A percentile compares a stretch with the other conserved stretches of the same genome.
These are phyloP conservation scores for Crax fasciolata DNA, from an alignment of 2,797 vertebrate species.

Conservation along the genomic window DNA sequence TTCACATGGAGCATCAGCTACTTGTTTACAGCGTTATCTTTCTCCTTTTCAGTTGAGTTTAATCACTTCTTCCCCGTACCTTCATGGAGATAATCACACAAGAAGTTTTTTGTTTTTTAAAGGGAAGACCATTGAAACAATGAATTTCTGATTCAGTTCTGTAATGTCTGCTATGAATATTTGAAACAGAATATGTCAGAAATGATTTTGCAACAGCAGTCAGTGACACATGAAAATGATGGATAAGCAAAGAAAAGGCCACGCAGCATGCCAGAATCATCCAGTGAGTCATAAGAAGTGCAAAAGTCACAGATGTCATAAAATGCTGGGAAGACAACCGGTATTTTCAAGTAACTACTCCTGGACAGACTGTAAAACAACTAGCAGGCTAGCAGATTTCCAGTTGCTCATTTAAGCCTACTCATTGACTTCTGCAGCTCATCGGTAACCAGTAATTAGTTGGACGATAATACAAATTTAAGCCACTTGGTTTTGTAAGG, in stretches of 20 bases:
- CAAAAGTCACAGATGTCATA: neutral
- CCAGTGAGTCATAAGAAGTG: neutral
- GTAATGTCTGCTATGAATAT: slow-evolving; percentile 48
- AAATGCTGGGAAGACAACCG: neutral
- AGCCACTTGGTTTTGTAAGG: neutral
- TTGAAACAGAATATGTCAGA: neutral
- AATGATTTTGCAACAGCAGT: neutral
- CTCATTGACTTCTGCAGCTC: neutral
- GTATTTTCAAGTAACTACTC: neutral
- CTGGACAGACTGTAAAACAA: neutral
- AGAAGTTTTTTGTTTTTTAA: neutral
- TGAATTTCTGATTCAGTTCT: slow-evolving; percentile 78
- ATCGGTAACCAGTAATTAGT: neutral
- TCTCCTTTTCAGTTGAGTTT: neutral
- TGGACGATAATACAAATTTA: neutral
- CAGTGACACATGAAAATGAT: neutral
- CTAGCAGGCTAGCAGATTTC: neutral
- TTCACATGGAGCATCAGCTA: neutral
- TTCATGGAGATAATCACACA: neutral
- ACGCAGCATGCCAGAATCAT: neutral
- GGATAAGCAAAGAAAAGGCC: neutral
- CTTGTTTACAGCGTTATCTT: neutral
- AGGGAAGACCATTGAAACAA: neutral
- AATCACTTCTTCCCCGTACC: neutral
- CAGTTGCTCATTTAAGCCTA: neutral